Conservation (phyloP, 2,888 invertebrate genomes). For the Nemurella pictetii region DNA sequence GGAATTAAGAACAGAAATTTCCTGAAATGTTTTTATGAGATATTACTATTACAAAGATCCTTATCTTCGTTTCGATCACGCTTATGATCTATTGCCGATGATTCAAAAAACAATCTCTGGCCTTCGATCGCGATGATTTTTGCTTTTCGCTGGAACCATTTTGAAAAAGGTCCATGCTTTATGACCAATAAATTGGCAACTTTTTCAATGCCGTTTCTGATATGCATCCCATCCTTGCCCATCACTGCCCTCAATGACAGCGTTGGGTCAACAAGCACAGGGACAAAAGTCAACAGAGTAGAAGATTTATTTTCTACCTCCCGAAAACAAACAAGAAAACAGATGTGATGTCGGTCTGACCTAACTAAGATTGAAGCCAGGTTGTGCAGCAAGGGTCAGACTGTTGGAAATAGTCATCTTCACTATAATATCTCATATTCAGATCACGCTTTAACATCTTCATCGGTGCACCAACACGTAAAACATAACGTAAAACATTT, state of each 20-base stretch:
- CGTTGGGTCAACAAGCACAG: not conserved
- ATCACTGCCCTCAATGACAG: not conserved
- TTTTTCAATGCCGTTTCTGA: not conserved
- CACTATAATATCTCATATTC: no score
- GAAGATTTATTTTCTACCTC: no score
- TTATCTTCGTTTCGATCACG: not conserved
- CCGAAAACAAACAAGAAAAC: no score
- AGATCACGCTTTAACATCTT: no score
- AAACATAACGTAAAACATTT: no score
- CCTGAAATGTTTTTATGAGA: not conserved
- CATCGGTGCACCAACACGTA: no score
- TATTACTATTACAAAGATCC: not conserved
- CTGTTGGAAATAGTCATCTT: no score
- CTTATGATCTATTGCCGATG: not conserved
- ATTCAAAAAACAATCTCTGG: not conserved
- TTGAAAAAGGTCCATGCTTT: not conserved
- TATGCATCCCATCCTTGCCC: not conserved
- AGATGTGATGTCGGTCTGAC: no score
- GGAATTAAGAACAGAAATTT: not conserved
- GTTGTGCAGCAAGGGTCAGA: no score
- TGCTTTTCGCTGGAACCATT: not conserved
- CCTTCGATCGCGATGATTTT: not conserved
- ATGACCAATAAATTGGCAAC: not conserved
- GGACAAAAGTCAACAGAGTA: not conserved
- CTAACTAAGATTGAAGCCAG: no score